Percentiles rank a stretch among this genome's conserved stretches.
phyloP scores from a whole-genome alignment of 2,113 vertebrate species.

The Haliaeetus leucogaster region DNA sequence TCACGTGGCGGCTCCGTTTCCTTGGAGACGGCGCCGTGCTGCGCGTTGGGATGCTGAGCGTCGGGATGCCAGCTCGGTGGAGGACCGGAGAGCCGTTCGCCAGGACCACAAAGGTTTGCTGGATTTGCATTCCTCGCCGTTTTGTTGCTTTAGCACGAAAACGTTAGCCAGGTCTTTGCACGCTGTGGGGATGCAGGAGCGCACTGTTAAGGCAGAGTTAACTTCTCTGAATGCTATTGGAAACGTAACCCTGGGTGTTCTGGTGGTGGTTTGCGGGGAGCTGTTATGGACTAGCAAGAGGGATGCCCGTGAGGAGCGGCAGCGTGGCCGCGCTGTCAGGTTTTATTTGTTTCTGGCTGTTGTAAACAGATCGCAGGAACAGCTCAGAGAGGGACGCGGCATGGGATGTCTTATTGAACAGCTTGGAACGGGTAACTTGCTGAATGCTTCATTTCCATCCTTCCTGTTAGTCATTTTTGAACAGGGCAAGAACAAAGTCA shows the following conservation, averaged over 20 bases:
- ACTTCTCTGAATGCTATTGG: neutral
- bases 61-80: constrained; percentile 73
- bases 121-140: constrained; percentile 34
- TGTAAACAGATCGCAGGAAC: neutral
- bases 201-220: neutral
- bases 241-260: neutral
- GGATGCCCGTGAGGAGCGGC: neutral
- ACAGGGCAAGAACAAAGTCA: neutral
- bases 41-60: constrained; percentile 10
- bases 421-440: neutral
- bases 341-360: neutral
- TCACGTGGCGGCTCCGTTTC: constrained; percentile 80
- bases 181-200: neutral
- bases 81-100: constrained; percentile 59
- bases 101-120: constrained; percentile 63
- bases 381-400: neutral
- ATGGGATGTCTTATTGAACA: neutral
- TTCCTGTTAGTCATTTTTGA: neutral
- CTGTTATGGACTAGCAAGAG: neutral
- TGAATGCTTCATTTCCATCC: neutral
- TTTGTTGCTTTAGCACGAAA: neutral
- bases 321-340: neutral
- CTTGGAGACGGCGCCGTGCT: constrained; percentile 81
- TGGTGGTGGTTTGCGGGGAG: neutral
- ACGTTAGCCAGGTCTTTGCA: neutral